phyloP scores from a whole-genome alignment of 2,113 vertebrate species.

The Perognathus longimembris region DNA sequence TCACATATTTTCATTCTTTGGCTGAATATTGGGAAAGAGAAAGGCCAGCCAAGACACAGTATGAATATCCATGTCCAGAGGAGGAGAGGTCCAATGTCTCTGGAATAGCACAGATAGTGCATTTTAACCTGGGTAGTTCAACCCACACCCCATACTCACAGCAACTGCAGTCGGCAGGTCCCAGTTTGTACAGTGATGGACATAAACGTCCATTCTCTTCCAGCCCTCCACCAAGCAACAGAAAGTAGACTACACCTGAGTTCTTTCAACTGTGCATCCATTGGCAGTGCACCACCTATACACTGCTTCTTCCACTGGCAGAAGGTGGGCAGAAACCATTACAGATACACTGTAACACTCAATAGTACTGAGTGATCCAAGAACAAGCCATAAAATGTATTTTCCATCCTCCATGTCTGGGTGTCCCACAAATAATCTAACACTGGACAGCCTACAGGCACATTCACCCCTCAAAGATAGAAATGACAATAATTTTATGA shows the following conservation, averaged over 20 bases:
- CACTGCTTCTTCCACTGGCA: not conserved
- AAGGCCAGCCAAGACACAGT: not conserved
- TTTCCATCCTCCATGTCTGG: not conserved
- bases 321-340: not conserved
- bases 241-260: not conserved
- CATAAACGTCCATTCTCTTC: not conserved
- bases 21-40: not conserved
- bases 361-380: not conserved
- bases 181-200: too few relatives aligned
- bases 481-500: not conserved
- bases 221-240: not conserved
- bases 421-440: not conserved
- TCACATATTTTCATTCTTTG: not conserved
- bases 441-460: not conserved
- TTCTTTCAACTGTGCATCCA: not conserved
- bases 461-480: not conserved
- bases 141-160: rapidly evolving
- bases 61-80: not conserved
- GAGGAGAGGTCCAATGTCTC: not conserved
- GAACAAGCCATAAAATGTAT: not conserved
- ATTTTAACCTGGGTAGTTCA: not conserved
- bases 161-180: not conserved
- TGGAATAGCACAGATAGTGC: too few relatives aligned
- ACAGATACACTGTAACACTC: not conserved
- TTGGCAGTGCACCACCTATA: rapidly evolving